Base-by-base conservation (phyloP, 1,140 invertebrate species). In the Anastrepha obliqua region DNA sequence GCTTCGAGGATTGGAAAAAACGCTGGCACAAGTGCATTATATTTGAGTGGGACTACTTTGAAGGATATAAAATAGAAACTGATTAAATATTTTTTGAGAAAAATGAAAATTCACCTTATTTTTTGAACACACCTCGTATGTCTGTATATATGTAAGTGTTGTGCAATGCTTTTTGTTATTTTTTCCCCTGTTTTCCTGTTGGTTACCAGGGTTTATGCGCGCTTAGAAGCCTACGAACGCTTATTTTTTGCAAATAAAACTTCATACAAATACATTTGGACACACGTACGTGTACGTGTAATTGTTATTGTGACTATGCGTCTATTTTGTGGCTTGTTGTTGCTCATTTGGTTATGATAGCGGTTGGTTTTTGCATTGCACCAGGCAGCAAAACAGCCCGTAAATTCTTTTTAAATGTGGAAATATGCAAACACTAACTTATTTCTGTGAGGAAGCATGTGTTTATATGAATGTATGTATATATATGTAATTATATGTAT, bases 341-440 rank as follows among this genome's bases (percentile, higher is more conserved):
- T 74, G 67, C 42, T 74, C 67, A 74, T 74, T 74, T 74, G 13
- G 42, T 74, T 74, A 74, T 74, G 44, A 74, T 74, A 39, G 67
- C 67, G 6, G 13, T 74, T 74, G 67, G 44, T 74, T 47, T 74
- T 74, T 74, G 13, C 67, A 74, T n/a, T 44, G 7, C 39, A 74
- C 17, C 8, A n/a, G 17, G 42, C 67, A 44, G 67, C 42, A 74
- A 13, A 6, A 39, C 42, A 74, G 44, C 3, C 29, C 67, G 67
- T 74, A 74, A 74, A 74, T 74, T 17, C 67, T 44, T 44, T 44
- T 42, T 44, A 9, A 74, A 74, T 4, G 67, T 74, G 15, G 39
- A 74, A 47, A 74, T 44, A 74, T 44, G 11, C 51, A 55, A 55
- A 55, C 51, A 55, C 11, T 29, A 29, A 55, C 1, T 55, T 55